Base-by-base conservation (phyloP, 2,113 vertebrate species). In the Hypomesus transpacificus region DNA sequence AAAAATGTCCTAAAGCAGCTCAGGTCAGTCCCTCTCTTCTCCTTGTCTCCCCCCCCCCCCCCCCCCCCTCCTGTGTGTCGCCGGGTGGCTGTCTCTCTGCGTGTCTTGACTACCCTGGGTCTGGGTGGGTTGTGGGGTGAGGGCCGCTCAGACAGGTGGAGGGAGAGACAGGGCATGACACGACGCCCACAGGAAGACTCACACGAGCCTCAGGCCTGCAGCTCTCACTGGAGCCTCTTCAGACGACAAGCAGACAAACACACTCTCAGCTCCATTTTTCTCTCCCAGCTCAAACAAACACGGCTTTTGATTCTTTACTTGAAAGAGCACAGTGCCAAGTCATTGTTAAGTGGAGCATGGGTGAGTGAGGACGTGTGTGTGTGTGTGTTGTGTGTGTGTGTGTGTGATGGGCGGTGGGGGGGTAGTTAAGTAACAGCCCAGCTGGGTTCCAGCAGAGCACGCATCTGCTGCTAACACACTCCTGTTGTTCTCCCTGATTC, bases 311-410 rank as follows among this genome's bases (percentile, higher is more conserved):
- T 14, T 46, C 39, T 46, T 46, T 9, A 84, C 52, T 76, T 74
- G 75, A 82, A 71, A 75, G 21, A 73, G 52, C 13, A 82, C 81
- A 87, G 89, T 92, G 91, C 91, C 88, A 91, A 90, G 82, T 84
- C 91, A 87, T 81, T 93, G 90, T 92, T 92, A 91, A 89, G 80
- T 93, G 89, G 93, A 89, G 67, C 81, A 86, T 85, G 83, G 74
- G 84, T 18, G 24, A 68, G 61, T 56, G 63, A 71, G 61, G 72
- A 66, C 50, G 39, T 61, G 50, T 28, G 66, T 54, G 66, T 68
- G 16, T 28, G 50, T 53, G 60, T 52, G 56, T 63, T 69, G 46
- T 17, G 34, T 17, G 46, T 53, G 57, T 63, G 77, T 18, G 57
- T 22, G 46, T 69, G 46, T 17, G 39, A 46, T 46, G 39, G 7